These are phyloP conservation scores for Andrena marginata DNA, from an alignment of 2,888 invertebrate species.

Conservation along the genomic window DNA sequence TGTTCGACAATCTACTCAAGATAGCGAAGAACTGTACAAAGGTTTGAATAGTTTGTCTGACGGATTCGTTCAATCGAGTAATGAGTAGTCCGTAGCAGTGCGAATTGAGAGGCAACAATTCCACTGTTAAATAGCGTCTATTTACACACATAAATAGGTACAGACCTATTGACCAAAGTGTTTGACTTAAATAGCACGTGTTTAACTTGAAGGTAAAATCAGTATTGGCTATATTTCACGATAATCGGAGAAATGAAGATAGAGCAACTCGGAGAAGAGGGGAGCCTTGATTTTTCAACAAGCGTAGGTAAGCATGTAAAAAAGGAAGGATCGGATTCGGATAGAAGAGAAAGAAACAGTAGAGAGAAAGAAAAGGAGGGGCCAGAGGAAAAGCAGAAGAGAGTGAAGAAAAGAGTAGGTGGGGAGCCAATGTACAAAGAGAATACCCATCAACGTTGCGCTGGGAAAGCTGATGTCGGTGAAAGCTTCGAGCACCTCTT, in stretches of 20 bases:
- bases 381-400: slow-evolving; percentile 27
- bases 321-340: background rate
- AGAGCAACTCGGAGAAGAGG: too few species aligned
- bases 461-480: slow-evolving; percentile 83
- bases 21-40: background rate
- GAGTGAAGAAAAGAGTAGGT: slow-evolving; percentile 62
- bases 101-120: too few species aligned
- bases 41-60: background rate
- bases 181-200: too few species aligned
- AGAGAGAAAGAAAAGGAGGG: background rate
- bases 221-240: too few species aligned
- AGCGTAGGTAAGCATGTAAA: background rate
- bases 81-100: background rate
- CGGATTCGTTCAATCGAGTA: background rate
- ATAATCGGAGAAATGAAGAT: too few species aligned
- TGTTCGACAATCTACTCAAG: background rate
- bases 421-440: slow-evolving; percentile 64
- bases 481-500: slow-evolving; percentile 78
- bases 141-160: too few species aligned
- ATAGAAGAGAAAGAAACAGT: background rate
- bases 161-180: too few species aligned
- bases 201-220: too few species aligned
- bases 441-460: slow-evolving; percentile 57
- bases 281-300: too few species aligned
- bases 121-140: too few species aligned